These are phyloP conservation scores for Thrips palmi DNA, from an alignment of 1,140 invertebrate species.

Conservation along the genomic window DNA sequence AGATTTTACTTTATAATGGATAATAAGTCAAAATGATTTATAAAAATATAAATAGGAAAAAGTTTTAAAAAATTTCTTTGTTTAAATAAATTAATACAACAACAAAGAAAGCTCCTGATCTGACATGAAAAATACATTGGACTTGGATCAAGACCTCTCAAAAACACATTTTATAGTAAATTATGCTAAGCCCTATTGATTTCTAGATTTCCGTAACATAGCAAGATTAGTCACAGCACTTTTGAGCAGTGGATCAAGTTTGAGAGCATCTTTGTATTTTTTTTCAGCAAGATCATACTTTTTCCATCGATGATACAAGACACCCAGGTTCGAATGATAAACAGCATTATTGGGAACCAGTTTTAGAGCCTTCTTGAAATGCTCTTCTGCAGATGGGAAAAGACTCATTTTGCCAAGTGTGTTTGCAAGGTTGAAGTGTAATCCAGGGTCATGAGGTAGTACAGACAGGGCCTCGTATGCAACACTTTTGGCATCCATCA, in stretches of 20 bases:
- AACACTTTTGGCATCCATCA: conserved; percentile 45
- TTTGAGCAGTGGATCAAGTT: conserved; percentile 44
- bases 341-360: conserved; percentile 44
- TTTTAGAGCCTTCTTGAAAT: conserved; percentile 58
- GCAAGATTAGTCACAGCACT: conserved; percentile 40
- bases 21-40: too few relatives aligned
- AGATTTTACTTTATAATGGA: too few relatives aligned
- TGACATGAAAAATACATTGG: too few relatives aligned
- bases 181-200: too few relatives aligned
- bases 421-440: conserved; percentile 79
- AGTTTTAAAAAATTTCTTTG: too few relatives aligned
- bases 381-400: conserved; percentile 57
- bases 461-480: conserved; percentile 45
- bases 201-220: neutral
- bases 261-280: conserved; percentile 56
- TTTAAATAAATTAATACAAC: too few relatives aligned
- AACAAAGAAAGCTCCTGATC: too few relatives aligned
- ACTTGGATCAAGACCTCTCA: too few relatives aligned
- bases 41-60: too few relatives aligned
- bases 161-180: too few relatives aligned
- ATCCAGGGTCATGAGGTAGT: conserved; percentile 46
- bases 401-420: conserved; percentile 63
- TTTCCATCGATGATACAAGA: conserved; percentile 86
- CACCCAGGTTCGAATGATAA: conserved; percentile 78
- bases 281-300: conserved; percentile 50